Base-by-base conservation (phyloP, 1,140 invertebrate genomes). In the Ptiloglossa arizonensis region DNA sequence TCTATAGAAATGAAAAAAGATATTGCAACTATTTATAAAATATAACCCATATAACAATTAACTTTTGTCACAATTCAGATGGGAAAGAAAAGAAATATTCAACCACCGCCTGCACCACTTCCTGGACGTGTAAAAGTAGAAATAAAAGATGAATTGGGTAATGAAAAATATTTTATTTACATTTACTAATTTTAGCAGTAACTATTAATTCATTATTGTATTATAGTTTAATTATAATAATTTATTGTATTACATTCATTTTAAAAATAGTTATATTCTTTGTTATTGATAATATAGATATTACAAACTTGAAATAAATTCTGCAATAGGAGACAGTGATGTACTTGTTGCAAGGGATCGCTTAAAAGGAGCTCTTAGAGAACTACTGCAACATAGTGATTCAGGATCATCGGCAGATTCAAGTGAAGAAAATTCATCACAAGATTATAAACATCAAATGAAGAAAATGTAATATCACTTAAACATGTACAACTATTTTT, bases 281-380 rank as follows among this genome's bases (percentile, higher is more conserved):
- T 68, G 57, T 73, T 38, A 52, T 69, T 35, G 57, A 57, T 38
- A 35, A 15, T 56, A 24, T 66, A 22, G 24, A 46, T 17, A 15
- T 41, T 50, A 59, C 77, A n/a, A 27, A 70, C 50, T 73, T 66
- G 54, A 29, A 60, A 62, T 77, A 22, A 62, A 60, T 79, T 38
- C 50, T 75, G 11, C 54, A 81, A 71, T 79, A 93, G 92, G 85
- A 66, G 93, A 91, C 52, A 93, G 81, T 76, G 92, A 94, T 73
- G 93, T 94, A n/a, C 87, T 91, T 1, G 92, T 94, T 50, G 95
- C 95, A n/a, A 92, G 95, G 59, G 94, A 95, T 57, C 90, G 94
- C 35, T 91, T 95, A 19, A 95, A 95, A 90, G 95, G 94, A 48
- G 95, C 95, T 38, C 87, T 96, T 27, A 91, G 94, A 87, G 94